Conservation (phyloP, 2,888 invertebrate species). For the Drepana falcataria region DNA sequence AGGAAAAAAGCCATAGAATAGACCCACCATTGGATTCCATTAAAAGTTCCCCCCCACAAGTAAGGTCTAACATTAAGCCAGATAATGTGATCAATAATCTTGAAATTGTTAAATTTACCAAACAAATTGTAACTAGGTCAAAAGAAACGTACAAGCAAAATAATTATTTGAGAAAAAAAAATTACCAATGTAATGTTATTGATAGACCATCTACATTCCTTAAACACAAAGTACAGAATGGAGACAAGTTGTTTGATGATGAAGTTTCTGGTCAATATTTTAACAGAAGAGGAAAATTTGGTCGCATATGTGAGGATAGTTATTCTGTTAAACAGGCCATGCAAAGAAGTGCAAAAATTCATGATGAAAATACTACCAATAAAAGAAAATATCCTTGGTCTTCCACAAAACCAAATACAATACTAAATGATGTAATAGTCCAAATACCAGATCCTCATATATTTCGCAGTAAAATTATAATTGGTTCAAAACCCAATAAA, state of each 20-base stretch:
- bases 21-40: no score
- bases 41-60: not conserved
- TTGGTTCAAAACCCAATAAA: conserved; percentile 40
- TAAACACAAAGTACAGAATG: not conserved
- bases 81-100: not conserved
- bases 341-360: not conserved
- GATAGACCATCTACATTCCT: not conserved
- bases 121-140: not conserved
- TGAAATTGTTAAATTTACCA: not conserved
- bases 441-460: conserved; percentile 3
- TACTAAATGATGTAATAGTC: not conserved
- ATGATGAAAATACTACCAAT: not conserved
- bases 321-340: not conserved
- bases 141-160: not conserved
- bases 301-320: not conserved
- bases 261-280: not conserved
- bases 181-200: not conserved
- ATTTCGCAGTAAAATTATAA: conserved; percentile 38
- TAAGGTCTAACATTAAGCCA: not conserved
- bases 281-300: not conserved
- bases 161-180: not conserved
- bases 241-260: not conserved
- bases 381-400: no score
- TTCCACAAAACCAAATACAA: no score
- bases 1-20: not conserved